Percentiles rank a stretch among this genome's conserved stretches.
These are phyloP conservation scores for Aquatica leii DNA, from an alignment of 2,888 invertebrate species.

Conservation along the genomic window DNA sequence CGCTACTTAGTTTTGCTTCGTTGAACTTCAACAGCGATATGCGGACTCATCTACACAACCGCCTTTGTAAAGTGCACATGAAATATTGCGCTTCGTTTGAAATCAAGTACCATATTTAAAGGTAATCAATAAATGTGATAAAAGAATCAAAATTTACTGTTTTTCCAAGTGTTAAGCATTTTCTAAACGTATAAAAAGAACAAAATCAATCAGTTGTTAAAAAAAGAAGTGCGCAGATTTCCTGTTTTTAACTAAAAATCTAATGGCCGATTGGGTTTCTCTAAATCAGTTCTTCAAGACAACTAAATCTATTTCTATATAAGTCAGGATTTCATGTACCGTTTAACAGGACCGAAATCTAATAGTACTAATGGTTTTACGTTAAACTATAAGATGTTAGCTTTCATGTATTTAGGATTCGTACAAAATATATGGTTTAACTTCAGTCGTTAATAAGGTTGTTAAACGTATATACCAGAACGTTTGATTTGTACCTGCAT, in stretches of 20 bases:
- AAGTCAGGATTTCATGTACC: slow-evolving; percentile 9
- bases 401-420: background rate
- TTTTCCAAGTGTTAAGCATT: slow-evolving; percentile 17
- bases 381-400: slow-evolving; percentile 8
- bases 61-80: slow-evolving; percentile 8
- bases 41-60: slow-evolving; percentile 16
- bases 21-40: slow-evolving; percentile 20
- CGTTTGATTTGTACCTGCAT: background rate
- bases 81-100: slow-evolving; percentile 25
- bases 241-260: background rate
- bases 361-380: background rate
- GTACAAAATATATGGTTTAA: background rate
- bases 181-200: background rate
- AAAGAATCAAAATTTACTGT: slow-evolving; percentile 8
- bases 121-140: slow-evolving; percentile 21
- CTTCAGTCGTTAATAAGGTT: background rate
- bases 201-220: background rate
- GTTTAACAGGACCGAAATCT: slow-evolving; percentile 9
- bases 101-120: slow-evolving; percentile 16
- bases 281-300: background rate
- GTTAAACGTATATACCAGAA: background rate
- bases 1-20: slow-evolving; percentile 28
- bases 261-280: background rate
- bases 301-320: slow-evolving; percentile 1
- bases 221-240: background rate